phyloP scores from a whole-genome alignment of 2,113 vertebrate genomes.

The Syngnathus typhle region DNA sequence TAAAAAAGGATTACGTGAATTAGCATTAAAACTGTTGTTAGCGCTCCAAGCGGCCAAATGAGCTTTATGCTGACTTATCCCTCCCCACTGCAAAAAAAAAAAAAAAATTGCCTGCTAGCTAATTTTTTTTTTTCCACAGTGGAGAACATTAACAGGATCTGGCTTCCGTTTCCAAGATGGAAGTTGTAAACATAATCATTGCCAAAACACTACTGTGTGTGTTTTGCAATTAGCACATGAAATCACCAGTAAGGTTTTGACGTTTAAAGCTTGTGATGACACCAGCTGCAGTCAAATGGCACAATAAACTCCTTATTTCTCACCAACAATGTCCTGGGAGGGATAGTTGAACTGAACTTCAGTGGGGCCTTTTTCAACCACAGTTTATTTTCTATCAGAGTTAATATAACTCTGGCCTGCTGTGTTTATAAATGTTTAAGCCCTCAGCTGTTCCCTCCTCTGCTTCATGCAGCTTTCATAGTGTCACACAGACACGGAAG shows the following conservation, averaged over 20 bases:
- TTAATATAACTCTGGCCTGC: slow-evolving; percentile 31
- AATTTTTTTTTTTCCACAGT: slow-evolving; percentile 3
- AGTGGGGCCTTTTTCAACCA: slow-evolving; percentile 21
- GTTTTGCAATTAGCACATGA: not conserved
- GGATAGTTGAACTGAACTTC: slow-evolving; percentile 24
- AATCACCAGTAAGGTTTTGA: not conserved
- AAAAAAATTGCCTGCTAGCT: slow-evolving; percentile 1
- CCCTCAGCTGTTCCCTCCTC: slow-evolving; percentile 47
- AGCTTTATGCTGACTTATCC: slow-evolving; percentile 1
- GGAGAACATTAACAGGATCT: not conserved
- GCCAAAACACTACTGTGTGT: not conserved
- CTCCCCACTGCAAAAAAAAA: not conserved
- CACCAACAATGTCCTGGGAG: not conserved
- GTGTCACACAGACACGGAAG: slow-evolving; percentile 34
- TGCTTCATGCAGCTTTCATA: slow-evolving; percentile 49
- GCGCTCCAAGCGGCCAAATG: not conserved
- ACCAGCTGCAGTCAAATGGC: too few relatives aligned
- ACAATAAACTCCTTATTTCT: not conserved
- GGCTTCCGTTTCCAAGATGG: not conserved
- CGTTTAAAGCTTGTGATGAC: not conserved
- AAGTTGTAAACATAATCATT: not conserved
- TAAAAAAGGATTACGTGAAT: slow-evolving; percentile 15
- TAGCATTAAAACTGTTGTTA: slow-evolving; percentile 8
- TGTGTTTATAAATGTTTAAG: slow-evolving; percentile 55
- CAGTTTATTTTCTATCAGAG: slow-evolving; percentile 41